Evolutionary conservation across 2,113 vertebrate genomes (phyloP).

Genomic region (Henicopernis longicauda): DNA sequence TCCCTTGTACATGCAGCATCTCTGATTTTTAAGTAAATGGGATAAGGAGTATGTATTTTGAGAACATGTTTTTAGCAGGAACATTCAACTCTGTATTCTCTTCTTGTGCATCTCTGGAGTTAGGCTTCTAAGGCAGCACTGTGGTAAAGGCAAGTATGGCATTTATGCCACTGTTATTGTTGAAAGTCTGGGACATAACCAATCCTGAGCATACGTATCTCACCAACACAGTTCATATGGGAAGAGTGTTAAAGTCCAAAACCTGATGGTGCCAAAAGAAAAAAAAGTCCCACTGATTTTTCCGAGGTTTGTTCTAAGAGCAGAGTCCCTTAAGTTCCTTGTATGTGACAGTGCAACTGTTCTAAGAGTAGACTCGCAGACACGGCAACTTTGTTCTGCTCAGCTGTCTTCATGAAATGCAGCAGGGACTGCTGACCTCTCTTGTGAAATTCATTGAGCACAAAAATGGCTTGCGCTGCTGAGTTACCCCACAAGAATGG

Average conservation of each 20-base stretch:
- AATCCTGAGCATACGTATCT: background rate
- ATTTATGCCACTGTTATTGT: background rate
- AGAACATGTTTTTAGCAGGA: background rate
- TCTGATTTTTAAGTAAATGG: background rate
- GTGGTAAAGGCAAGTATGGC: background rate
- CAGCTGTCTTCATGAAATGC: background rate
- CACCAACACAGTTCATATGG: background rate
- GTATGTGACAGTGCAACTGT: background rate
- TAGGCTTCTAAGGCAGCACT: background rate
- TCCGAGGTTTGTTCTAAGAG: background rate
- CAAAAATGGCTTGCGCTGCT: background rate
- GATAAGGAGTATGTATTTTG: background rate
- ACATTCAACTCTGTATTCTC: background rate
- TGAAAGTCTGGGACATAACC: background rate
- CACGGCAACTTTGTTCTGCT: background rate
- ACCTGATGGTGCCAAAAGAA: background rate
- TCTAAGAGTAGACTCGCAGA: background rate
- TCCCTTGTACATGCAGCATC: background rate
- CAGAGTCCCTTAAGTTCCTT: background rate
- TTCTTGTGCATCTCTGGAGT: background rate
- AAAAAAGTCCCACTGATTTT: background rate
- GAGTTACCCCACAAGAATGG: background rate
- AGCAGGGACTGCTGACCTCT: background rate
- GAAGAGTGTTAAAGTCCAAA: background rate
- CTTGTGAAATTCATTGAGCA: background rate